These are phyloP conservation scores for Tribolium madens DNA, from an alignment of 1,140 invertebrate species.

Conservation along the genomic window DNA sequence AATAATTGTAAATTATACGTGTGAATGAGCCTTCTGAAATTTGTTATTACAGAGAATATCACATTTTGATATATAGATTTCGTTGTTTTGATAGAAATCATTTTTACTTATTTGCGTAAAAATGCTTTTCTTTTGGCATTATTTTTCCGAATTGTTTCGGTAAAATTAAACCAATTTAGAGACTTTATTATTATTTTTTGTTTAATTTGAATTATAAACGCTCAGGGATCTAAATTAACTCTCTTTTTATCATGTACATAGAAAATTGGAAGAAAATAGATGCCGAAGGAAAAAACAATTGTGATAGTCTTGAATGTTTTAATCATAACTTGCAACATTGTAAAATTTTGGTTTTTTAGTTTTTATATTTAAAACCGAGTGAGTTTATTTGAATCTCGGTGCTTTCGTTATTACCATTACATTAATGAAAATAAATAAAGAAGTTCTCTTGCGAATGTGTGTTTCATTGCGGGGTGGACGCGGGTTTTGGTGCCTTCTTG, in stretches of 20 bases:
- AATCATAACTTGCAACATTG: neutral
- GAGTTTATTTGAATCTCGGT: conserved; percentile 31
- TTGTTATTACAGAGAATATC: conserved; percentile 10
- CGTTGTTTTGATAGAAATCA: conserved; percentile 9
- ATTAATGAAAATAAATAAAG: conserved; percentile 62
- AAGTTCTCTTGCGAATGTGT: conserved; percentile 66
- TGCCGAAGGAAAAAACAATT: conserved; percentile 31
- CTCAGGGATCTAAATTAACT: conserved; percentile 20
- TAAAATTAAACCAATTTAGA: neutral
- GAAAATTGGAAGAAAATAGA: neutral
- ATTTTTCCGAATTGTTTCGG: neutral
- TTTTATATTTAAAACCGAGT: conserved; percentile 14
- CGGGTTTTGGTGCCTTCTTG: conserved; percentile 67
- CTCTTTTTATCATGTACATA: conserved; percentile 4
- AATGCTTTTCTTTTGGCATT: conserved; percentile 33
- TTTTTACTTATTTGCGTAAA: neutral
- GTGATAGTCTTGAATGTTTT: conserved; percentile 31
- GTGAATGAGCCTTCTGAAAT: conserved; percentile 47
- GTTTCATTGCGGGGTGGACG: conserved; percentile 64
- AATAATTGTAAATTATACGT: conserved; percentile 62
- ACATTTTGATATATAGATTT: conserved; percentile 45
- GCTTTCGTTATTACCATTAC: conserved; percentile 46
- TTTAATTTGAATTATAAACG: conserved; percentile 5
- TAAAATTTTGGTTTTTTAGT: conserved; percentile 22
- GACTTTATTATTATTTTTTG: neutral